Evolutionary conservation across 1,140 invertebrate genomes (phyloP), one percentile per base, ranked within the genome.

Genomic region (Rhagoletis pomonella): DNA sequence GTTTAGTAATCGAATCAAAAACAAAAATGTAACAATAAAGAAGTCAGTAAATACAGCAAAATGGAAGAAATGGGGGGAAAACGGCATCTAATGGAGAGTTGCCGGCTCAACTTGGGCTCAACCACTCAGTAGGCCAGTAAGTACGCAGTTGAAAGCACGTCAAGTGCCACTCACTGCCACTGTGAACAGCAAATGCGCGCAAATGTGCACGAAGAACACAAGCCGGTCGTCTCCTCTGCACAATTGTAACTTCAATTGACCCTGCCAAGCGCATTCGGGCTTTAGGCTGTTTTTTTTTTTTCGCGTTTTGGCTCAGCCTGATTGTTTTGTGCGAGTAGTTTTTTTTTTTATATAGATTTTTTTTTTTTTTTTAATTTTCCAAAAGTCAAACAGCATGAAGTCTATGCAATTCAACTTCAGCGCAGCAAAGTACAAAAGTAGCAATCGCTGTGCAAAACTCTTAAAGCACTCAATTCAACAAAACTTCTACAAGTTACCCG

Each of bases 181-280:
- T 50, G 47, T 19, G 73, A 19, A 81, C 47, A 81, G 73, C n/a
- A 81, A 81, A 81, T 55, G 14, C 73, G 69, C 73, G 73, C 73
- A 42, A 81, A 50, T 55, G 73, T 55, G 47, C 2, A 55, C 47
- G 17, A 69, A 39, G 1, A 73, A 4, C 42, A n/a, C 14, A 47
- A n/a, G 4, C 44, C 29, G 55, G 50, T 58, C n/a, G 6, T 7
- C 9, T 14, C 7, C 47, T n/a, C 47, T 81, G 73, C 73, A 55
- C 50, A 81, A 81, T 81, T 81, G 73, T 81, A 55, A 44, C 73
- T 81, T 81, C 73, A 81, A 81, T 81, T 81, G 73, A 81, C 73
- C 73, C 73, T 81, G 73, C 19, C 73, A 81, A 39, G 47, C 47
- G n/a, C 73, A 81, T 42, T 81, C 42, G 47, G 10, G n/a, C 47